Percentiles rank a stretch among this genome's conserved stretches.
Conservation (phyloP, 2,113 vertebrate genomes). For the Etia nguti region DNA sequence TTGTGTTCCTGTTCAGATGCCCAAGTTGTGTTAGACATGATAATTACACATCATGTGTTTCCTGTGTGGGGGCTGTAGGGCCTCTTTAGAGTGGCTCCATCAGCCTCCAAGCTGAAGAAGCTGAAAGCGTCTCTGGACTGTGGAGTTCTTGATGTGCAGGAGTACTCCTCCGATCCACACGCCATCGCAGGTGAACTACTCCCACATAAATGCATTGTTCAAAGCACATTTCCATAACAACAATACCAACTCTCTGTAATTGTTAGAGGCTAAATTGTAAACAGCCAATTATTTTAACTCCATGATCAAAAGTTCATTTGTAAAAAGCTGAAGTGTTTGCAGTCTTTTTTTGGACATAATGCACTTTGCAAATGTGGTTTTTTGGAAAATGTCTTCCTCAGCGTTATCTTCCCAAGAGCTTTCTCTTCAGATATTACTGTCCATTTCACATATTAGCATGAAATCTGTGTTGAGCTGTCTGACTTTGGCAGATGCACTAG, state of each 20-base stretch:
- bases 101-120: conserved; percentile 97
- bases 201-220: conserved; percentile 20
- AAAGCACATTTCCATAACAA: conserved; percentile 38
- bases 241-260: background rate
- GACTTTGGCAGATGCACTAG: conserved; percentile 20
- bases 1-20: background rate
- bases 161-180: conserved; percentile 94
- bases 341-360: background rate
- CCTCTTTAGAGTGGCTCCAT: conserved; percentile 94
- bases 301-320: background rate
- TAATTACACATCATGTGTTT: conserved; percentile 13
- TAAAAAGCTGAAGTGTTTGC: background rate
- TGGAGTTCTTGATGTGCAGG: conserved; percentile 93
- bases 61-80: conserved; percentile 74
- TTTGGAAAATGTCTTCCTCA: background rate
- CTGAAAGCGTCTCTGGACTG: conserved; percentile 96
- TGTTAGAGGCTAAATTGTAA: background rate
- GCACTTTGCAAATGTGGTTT: background rate
- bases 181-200: conserved; percentile 88
- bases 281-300: background rate
- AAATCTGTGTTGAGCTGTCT: conserved; percentile 32
- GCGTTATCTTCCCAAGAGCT: background rate
- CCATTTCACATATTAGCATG: conserved; percentile 18
- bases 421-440: background rate
- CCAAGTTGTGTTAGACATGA: background rate